Conservation (phyloP, 2,113 vertebrate species). For the Xenus cinereus region DNA sequence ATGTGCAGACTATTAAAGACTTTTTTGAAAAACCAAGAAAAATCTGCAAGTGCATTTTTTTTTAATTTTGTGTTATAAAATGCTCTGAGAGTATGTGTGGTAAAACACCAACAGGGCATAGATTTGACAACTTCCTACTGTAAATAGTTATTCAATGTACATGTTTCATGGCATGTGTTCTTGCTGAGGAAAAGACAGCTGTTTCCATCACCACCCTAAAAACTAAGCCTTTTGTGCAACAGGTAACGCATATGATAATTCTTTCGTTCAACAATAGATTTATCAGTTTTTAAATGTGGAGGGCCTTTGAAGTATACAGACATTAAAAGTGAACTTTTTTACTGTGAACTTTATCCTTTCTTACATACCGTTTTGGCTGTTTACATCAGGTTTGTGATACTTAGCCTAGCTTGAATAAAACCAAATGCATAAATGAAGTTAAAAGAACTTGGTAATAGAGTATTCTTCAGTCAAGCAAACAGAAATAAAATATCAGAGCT, state of each 20-base stretch:
- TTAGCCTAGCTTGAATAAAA: background rate
- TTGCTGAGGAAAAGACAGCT: background rate
- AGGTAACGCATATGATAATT: background rate
- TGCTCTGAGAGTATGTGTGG: background rate
- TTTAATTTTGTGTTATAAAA: background rate
- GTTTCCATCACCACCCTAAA: background rate
- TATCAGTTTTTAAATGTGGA: background rate
- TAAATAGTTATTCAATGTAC: background rate
- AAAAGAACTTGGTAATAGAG: background rate
- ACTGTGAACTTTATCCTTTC: background rate
- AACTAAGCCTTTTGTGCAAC: background rate
- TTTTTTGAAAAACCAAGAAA: background rate
- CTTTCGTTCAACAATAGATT: background rate
- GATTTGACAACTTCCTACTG: background rate
- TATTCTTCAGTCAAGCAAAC: background rate
- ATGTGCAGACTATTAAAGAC: background rate
- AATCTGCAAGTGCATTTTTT: background rate
- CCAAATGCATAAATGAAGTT: background rate
- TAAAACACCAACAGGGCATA: background rate
- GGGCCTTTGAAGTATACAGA: background rate
- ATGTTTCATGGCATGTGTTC: background rate
- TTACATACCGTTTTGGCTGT: background rate
- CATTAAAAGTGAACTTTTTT: background rate
- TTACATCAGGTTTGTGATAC: background rate
- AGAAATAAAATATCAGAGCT: background rate